A percentile compares a stretch with the other conserved stretches of the same genome.
Conservation (phyloP, 2,888 invertebrate species). For the Stenodema calcarata region DNA sequence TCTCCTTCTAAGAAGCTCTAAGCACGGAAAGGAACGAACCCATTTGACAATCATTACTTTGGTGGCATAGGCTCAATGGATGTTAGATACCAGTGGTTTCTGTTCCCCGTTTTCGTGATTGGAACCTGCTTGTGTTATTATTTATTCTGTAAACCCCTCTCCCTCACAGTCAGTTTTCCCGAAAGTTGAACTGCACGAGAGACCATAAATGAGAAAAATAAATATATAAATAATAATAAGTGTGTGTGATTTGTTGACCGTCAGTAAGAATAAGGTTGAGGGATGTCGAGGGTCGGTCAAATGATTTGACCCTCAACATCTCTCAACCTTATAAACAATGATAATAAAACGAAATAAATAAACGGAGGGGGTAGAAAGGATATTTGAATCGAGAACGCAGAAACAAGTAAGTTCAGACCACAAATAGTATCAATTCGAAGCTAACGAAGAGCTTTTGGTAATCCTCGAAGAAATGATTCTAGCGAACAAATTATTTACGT, state of each 20-base stretch:
- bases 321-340: no score
- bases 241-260: no score
- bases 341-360: background rate
- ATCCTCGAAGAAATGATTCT: no score
- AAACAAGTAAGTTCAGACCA: background rate
- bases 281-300: no score
- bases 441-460: no score
- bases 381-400: background rate
- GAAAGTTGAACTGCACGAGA: background rate
- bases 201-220: background rate
- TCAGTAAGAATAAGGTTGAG: no score
- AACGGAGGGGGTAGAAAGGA: background rate
- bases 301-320: no score
- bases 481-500: no score
- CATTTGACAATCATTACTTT: constrained; percentile 31
- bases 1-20: constrained; percentile 21
- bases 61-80: constrained; percentile 7
- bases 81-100: background rate
- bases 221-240: no score
- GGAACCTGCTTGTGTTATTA: constrained; percentile 1
- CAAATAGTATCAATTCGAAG: no score
- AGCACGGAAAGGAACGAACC: constrained; percentile 36
- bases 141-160: background rate
- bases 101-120: background rate
- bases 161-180: background rate